These are phyloP conservation scores for Chloromyia formosa DNA, from an alignment of 2,888 invertebrate genomes.

Conservation along the genomic window DNA sequence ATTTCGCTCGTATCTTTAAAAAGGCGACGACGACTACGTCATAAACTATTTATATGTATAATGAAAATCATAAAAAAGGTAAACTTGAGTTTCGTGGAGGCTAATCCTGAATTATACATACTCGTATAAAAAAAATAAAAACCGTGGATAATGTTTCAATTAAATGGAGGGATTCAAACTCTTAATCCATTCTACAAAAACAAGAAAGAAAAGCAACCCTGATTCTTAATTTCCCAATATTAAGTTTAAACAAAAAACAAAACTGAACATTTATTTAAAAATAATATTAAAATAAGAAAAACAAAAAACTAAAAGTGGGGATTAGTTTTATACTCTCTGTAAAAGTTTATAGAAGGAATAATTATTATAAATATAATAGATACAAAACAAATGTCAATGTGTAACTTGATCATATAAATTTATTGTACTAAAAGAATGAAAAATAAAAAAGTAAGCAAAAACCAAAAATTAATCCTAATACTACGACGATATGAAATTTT, in stretches of 20 bases:
- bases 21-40: no score
- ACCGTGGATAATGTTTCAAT: slow-evolving; percentile 35
- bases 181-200: not conserved
- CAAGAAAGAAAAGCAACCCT: not conserved
- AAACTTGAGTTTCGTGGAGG: no score
- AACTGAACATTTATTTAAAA: slow-evolving; percentile 9
- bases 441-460: slow-evolving; percentile 25
- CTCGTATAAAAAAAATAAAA: no score
- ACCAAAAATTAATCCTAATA: slow-evolving; percentile 40
- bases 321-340: slow-evolving; percentile 52
- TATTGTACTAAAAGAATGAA: slow-evolving; percentile 3
- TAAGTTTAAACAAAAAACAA: not conserved
- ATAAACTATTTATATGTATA: slow-evolving; percentile 16
- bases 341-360: slow-evolving; percentile 27
- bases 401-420: slow-evolving; percentile 20
- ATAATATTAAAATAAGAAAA: slow-evolving; percentile 35
- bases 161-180: slow-evolving; percentile 14
- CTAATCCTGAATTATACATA: no score
- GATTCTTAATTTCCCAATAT: not conserved
- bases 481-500: no score
- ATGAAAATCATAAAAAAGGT: no score
- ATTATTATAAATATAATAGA: no score
- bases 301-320: slow-evolving; percentile 47
- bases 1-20: slow-evolving; percentile 21
- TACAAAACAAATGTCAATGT: no score